Evolutionary conservation across 2,888 invertebrate species (phyloP), one percentile per base, ranked within the genome.

Genomic region (Carterocephalus palaemon): DNA sequence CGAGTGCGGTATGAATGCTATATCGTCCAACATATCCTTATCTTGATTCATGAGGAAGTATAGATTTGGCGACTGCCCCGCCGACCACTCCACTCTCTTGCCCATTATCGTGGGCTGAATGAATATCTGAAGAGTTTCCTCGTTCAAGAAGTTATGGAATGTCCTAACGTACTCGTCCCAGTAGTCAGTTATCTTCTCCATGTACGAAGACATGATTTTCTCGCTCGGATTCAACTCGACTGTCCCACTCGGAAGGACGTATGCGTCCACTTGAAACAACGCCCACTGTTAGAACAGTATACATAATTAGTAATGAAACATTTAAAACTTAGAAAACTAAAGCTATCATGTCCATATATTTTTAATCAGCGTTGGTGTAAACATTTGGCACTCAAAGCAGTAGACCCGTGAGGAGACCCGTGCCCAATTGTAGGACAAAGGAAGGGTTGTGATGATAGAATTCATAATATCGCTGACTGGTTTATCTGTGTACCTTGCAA

Each of bases 91-190:
- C 56, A 95, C 93, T 62, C 91, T 90, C 61, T 94, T 93, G 9
- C 92, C 93, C 89, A 95, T 95, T 50, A 96, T 93, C 9, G 92
- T 90, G 0, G 96, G 96, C 90, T 92, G 91, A 2, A 94, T 94
- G 60, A 95, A 95, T 38, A 92, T 89, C 58, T 90, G 87, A 59
- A 93, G 92, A 12, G 87, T 72, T 1, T 89, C 80, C 58, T 96
- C 95, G 23, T 91, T 90, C 0, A 95, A 89, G 42, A 92, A 91
- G 47, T 93, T 91, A 53, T 90, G 89, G 12, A 95, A 90, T n/a
- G 86, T 88, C 12, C 90, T 83, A 0, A 93, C 90, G 26, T 90
- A 89, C 60, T 93, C 90, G 52, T 89, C 88, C 92, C 93, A 93
- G 47, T 90, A 85, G 20, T 76, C 75, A 7, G 92, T 88, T 9